Base-by-base conservation (phyloP, 1,140 invertebrate genomes). In the Hormaphis cornu region DNA sequence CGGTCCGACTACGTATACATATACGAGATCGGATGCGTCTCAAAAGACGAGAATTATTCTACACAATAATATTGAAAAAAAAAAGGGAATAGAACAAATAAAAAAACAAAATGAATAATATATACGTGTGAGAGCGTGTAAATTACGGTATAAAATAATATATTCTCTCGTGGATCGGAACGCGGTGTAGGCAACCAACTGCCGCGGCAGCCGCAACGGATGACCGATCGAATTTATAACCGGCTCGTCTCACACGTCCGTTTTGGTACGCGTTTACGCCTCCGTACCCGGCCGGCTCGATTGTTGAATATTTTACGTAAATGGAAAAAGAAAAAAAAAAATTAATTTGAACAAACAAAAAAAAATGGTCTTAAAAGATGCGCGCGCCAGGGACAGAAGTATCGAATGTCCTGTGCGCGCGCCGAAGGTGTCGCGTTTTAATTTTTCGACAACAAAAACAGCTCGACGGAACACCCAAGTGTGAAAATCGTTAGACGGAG, bases 191-290 rank as follows among this genome's bases (percentile, higher is more conserved):
- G 16, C n/a, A 12, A 56, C 37, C 16, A 22, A 3, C 7, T n/a
- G 24, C 30, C 10, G 33, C 54, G 35, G 18, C n/a, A n/a, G n/a
- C n/a, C 18, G 42, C 42, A 14, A 40, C 58, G 20, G 44, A 66
- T 48, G 61, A 66, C 61, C 61, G 61, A 66, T 50, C 50, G 28
- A 66, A 66, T 66, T 66, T 66, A 66, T 66, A 30, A 48, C 44
- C 42, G 61, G 61, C 44, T 44, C 9, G 20, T 66, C 61, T 66
- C 61, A 66, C 61, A 66, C 61, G 61, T 66, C 61, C 61, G 61
- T 66, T 66, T 66, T 50, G 28, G 44, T 66, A 48, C 61, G 61
- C 61, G 61, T 50, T 66, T 66, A 66, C 61, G 44, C 61, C 61
- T 66, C 30, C 30, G 61, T 50, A 26, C 3, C 59, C 7, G 37